Evolutionary conservation across 2,888 invertebrate species (phyloP).

Genomic region (Cantharis rufa): DNA sequence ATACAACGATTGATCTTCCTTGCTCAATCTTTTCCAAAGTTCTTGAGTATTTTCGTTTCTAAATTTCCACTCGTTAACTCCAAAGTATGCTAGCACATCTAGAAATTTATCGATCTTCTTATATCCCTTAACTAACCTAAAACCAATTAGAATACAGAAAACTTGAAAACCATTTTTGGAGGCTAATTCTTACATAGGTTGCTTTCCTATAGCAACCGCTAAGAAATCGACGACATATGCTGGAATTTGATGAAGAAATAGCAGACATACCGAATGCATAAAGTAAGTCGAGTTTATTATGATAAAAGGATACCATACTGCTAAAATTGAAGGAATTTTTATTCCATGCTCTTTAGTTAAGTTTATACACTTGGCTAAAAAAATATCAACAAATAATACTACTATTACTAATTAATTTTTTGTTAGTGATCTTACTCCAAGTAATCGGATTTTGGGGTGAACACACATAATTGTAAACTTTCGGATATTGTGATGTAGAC

Average conservation of each 20-base stretch:
- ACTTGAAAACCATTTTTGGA: neutral
- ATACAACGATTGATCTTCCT: conserved; percentile 61
- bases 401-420: neutral
- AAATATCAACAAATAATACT: neutral
- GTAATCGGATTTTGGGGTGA: neutral
- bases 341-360: conserved; percentile 60
- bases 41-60: conserved; percentile 58
- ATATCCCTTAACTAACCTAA: conserved; percentile 78
- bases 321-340: conserved; percentile 58
- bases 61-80: conserved; percentile 65
- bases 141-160: conserved; percentile 20
- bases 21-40: conserved; percentile 60
- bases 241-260: conserved; percentile 66
- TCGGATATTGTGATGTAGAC: neutral
- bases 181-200: conserved; percentile 55
- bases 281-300: conserved; percentile 45
- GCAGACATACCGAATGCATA: conserved; percentile 53
- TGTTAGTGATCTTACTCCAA: neutral
- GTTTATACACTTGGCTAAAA: conserved; percentile 57
- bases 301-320: conserved; percentile 57
- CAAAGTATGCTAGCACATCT: conserved; percentile 75
- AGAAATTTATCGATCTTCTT: conserved; percentile 79
- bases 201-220: conserved; percentile 53
- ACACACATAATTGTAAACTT: neutral
- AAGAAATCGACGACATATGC: conserved; percentile 64